Base-by-base conservation (phyloP, 1,140 invertebrate species). In the Caenorhabditis tropicalis region DNA sequence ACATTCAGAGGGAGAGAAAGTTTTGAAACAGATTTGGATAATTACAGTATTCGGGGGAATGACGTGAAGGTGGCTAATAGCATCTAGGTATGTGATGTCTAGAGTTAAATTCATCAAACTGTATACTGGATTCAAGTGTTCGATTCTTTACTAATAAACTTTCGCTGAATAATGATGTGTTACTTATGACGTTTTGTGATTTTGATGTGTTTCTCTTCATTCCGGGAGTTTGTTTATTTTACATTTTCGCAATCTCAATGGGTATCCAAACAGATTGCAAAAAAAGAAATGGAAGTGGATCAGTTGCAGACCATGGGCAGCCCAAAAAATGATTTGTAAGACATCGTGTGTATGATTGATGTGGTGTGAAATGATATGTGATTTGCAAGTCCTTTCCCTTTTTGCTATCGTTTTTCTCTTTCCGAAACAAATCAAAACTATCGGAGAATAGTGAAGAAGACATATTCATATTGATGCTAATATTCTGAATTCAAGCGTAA, bases 321-420 rank as follows among this genome's bases (percentile, higher is more conserved):
- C 60, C 7, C 33, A 43, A 74, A 74, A 74, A 43, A 65, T 36
- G 15, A 43, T 74, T 36, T 36, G 58, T 33, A 65, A 65, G 29
- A 65, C 33, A n/a, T 65, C 58, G 58, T 65, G 29, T 12, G 58
- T 65, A 74, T 74, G 65, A 74, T 74, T 74, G 65, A 74, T 74
- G 65, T 74, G 65, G 65, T 74, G 65, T 74, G 65, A 74, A 74
- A 74, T 74, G 65, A 74, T 74, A 74, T 74, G 65, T 74, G 65
- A 74, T 74, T 74, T 74, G 65, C 58, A 65, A 65, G 58, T 74
- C 65, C 65, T 74, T 74, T 43, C 36, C n/a, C 65, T 74, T 74
- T 74, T 70, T 74, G n/a, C n/a, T n/a, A n/a, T n/a, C n/a, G n/a
- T n/a, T n/a, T 43, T 4, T 74, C n/a, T n/a, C 36, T 74, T 43